Conservation (phyloP, 2,888 invertebrate species). For the Metallyticus violacea region DNA sequence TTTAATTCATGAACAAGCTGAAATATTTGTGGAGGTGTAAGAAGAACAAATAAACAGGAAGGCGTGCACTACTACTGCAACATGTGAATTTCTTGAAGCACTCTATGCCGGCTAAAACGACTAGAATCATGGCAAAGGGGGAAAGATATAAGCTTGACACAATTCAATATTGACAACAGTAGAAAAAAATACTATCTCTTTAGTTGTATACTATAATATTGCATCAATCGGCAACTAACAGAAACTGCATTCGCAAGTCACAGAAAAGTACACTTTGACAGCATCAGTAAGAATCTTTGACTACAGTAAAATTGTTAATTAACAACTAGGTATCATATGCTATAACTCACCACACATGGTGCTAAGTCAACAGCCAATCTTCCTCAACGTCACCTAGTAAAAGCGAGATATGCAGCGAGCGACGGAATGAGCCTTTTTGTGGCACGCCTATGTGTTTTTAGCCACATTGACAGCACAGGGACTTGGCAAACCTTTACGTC, state of each 20-base stretch:
- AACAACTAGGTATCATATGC: too few species aligned
- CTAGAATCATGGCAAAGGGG: neutral
- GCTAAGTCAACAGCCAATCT: neutral
- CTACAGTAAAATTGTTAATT: neutral
- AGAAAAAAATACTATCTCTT: neutral
- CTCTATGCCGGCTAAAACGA: neutral
- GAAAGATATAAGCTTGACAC: neutral
- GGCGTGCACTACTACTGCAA: neutral
- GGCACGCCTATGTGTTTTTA: slow-evolving; percentile 16
- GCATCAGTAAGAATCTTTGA: neutral
- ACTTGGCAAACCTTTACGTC: slow-evolving; percentile 1
- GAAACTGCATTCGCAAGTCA: neutral
- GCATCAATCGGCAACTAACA: neutral
- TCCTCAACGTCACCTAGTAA: neutral
- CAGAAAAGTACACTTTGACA: neutral
- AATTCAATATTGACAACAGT: neutral
- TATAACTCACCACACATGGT: slow-evolving; percentile 17
- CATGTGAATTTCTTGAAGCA: neutral
- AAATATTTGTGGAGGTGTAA: too few species aligned
- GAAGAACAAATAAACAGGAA: neutral
- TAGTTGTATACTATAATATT: neutral
- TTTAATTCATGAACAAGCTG: too few species aligned
- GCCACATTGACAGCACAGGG: slow-evolving; percentile 24
- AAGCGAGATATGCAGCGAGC: neutral
- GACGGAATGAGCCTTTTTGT: slow-evolving; percentile 3